Evolutionary conservation across 64 coral and sea anemone genomes (phyloP).

Genomic region (Orbicella faveolata): DNA sequence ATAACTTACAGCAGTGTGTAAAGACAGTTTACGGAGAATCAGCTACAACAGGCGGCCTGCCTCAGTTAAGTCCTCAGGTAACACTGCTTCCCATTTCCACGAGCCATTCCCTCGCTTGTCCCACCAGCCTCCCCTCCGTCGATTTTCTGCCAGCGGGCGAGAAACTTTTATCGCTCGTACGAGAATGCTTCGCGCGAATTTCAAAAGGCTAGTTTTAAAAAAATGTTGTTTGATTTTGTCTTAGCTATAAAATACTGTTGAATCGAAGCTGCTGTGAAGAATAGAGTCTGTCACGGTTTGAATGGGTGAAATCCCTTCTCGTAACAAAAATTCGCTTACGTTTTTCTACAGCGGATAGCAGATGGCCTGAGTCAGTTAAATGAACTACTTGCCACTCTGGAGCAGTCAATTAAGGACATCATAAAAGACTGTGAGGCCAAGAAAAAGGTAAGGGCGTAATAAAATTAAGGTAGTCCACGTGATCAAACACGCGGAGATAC

Average conservation of each 20-base stretch:
- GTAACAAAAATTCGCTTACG: not conserved
- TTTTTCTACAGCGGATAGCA: constrained; percentile 50
- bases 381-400: constrained; percentile 67
- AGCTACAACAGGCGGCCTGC: constrained; percentile 74
- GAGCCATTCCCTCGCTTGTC: too few relatives aligned
- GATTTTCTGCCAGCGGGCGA: not conserved
- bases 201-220: too few relatives aligned
- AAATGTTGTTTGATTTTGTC: too few relatives aligned
- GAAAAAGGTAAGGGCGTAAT: constrained; percentile 71
- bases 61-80: constrained; percentile 89
- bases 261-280: too few relatives aligned
- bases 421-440: constrained; percentile 88
- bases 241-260: too few relatives aligned
- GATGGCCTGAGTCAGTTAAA: constrained; percentile 79
- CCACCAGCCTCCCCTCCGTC: not conserved
- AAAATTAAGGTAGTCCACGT: not conserved
- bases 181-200: too few relatives aligned
- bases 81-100: not conserved
- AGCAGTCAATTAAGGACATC: constrained; percentile 88
- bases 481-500: too few relatives aligned
- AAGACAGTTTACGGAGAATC: constrained; percentile 75
- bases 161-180: too few relatives aligned
- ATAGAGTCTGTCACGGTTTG: too few relatives aligned
- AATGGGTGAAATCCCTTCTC: not conserved
- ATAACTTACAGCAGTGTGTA: constrained; percentile 54